These are phyloP conservation scores for Hedya salicella DNA, from an alignment of 2,888 invertebrate species.

Conservation along the genomic window DNA sequence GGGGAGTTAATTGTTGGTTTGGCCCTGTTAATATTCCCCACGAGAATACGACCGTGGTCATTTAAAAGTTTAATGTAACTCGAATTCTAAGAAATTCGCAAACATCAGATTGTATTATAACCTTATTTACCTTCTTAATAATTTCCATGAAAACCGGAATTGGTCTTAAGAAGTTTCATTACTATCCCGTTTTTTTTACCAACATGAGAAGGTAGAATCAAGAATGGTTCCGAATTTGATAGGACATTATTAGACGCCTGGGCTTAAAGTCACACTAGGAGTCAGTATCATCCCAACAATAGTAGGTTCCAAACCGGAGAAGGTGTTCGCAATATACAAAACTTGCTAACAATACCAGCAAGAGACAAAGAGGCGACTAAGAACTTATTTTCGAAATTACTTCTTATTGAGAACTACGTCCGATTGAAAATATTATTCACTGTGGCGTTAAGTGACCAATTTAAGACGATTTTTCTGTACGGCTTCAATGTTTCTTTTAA, in stretches of 20 bases:
- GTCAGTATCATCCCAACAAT: too few relatives aligned
- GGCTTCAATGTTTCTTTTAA: constrained; percentile 3
- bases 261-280: too few relatives aligned
- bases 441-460: not conserved
- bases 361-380: too few relatives aligned
- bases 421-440: not conserved
- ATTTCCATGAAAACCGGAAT: too few relatives aligned
- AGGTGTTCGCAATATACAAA: too few relatives aligned
- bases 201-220: too few relatives aligned
- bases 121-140: not conserved
- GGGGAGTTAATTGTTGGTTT: constrained; percentile 40
- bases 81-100: constrained; percentile 15
- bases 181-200: too few relatives aligned
- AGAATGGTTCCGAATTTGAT: too few relatives aligned
- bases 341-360: too few relatives aligned
- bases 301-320: too few relatives aligned
- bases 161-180: not conserved
- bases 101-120: not conserved
- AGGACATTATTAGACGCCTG: too few relatives aligned
- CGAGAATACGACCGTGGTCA: constrained; percentile 8
- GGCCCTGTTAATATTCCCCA: constrained; percentile 26
- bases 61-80: not conserved
- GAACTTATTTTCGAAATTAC: too few relatives aligned
- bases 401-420: not conserved
- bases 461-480: constrained; percentile 10